phyloP scores from a whole-genome alignment of 2,888 invertebrate genomes.

The Brachyptera risi region DNA sequence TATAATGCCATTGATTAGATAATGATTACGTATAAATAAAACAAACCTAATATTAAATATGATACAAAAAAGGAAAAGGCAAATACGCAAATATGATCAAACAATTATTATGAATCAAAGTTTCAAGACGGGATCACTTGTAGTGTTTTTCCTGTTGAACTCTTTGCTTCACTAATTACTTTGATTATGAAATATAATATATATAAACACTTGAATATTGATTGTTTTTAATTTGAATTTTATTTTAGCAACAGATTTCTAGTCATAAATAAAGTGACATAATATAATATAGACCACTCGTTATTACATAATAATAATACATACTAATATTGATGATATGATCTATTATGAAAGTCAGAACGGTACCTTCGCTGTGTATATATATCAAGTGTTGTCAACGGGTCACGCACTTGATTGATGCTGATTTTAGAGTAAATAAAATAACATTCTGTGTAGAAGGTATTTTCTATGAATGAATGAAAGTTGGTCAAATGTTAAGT shows the following conservation, averaged over 20 bases:
- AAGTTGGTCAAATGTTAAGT: slow-evolving; percentile 17
- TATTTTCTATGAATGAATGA: slow-evolving; percentile 15
- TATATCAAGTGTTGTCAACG: too few species aligned
- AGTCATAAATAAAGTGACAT: slow-evolving; percentile 8
- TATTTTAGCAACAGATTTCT: slow-evolving; percentile 18
- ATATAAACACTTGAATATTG: background rate
- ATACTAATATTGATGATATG: background rate
- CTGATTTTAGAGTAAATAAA: background rate
- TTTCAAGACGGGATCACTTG: too few species aligned
- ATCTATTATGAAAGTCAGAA: too few species aligned
- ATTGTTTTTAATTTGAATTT: slow-evolving; percentile 19
- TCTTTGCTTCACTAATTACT: background rate
- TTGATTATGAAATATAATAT: background rate
- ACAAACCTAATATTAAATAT: slow-evolving; percentile 5
- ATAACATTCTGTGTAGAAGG: slow-evolving; percentile 2
- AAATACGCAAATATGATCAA: slow-evolving; percentile 17
- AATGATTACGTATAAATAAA: slow-evolving; percentile 5
- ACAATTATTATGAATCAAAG: background rate
- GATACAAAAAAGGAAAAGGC: slow-evolving; percentile 3
- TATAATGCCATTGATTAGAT: slow-evolving; percentile 14
- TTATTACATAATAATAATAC: slow-evolving; percentile 14
- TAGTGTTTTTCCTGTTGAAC: background rate
- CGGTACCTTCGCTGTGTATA: too few species aligned
- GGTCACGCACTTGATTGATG: slow-evolving; percentile 3
- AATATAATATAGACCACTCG: slow-evolving; percentile 21